phyloP scores from a whole-genome alignment of 1,140 invertebrate species.

The Aphelenchoides besseyi region DNA sequence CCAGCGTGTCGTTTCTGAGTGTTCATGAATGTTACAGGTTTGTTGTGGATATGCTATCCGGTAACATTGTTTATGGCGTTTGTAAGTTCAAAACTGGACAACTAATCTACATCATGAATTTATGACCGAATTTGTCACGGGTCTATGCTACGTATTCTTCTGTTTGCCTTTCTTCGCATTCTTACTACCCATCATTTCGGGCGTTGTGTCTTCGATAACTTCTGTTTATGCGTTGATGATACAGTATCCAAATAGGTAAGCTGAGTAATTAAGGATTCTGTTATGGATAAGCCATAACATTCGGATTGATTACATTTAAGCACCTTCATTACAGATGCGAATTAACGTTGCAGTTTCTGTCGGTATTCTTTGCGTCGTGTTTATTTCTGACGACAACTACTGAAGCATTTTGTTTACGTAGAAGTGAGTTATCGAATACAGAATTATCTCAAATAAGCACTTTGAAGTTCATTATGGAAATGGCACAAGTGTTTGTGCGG shows the following conservation, averaged over 20 bases:
- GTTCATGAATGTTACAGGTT: constrained; percentile 42
- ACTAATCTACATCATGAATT: constrained; percentile 19
- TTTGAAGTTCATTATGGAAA: constrained; percentile 33
- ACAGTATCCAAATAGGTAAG: constrained; percentile 43
- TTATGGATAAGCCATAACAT: too few species aligned
- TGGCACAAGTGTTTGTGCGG: constrained; percentile 45
- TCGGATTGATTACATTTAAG: too few species aligned
- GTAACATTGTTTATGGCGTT: constrained; percentile 41
- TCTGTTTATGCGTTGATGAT: constrained; percentile 46
- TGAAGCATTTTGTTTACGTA: constrained; percentile 41
- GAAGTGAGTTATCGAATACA: constrained; percentile 24
- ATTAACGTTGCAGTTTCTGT: constrained; percentile 41
- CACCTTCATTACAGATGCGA: constrained; percentile 44
- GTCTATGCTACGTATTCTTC: constrained; percentile 47
- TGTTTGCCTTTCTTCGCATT: constrained; percentile 43
- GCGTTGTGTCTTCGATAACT: constrained; percentile 44
- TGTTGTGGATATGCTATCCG: constrained; percentile 44
- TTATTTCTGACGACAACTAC: constrained; percentile 37
- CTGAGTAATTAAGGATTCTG: constrained; percentile 11
- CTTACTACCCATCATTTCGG: constrained; percentile 40
- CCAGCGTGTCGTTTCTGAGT: too few species aligned
- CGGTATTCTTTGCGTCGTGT: constrained; percentile 36
- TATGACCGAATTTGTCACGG: constrained; percentile 40
- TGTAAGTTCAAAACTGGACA: constrained; percentile 27
- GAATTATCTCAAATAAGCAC: neutral